phyloP scores from a whole-genome alignment of 2,797 vertebrate genomes.

The Columba guinea region DNA sequence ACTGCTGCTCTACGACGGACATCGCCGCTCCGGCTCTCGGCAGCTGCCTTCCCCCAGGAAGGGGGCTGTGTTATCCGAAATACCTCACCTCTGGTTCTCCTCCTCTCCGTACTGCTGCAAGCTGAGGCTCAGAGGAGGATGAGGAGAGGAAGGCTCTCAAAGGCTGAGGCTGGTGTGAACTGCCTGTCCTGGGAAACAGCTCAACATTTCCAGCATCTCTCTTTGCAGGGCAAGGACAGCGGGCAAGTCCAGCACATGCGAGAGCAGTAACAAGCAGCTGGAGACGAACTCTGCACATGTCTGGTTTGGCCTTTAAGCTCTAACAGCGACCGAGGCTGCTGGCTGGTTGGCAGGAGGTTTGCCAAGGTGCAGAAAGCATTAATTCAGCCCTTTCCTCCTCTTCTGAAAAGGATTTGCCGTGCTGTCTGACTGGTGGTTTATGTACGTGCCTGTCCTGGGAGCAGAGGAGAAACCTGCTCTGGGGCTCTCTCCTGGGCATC shows the following conservation, averaged over 20 bases:
- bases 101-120: not conserved
- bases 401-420: not conserved
- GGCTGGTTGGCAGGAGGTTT: not conserved
- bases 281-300: not conserved
- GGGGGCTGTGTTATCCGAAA: not conserved
- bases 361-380: conserved; percentile 8
- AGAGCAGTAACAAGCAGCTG: conserved; percentile 5
- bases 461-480: not conserved
- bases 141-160: not conserved
- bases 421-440: not conserved
- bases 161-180: not conserved
- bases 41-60: too few species aligned
- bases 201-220: not conserved
- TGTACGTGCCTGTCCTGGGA: not conserved
- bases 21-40: fast-evolving
- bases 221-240: not conserved
- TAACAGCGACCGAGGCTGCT: not conserved
- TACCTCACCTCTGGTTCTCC: not conserved
- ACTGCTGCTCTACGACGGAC: not conserved
- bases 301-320: not conserved
- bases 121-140: not conserved
- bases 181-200: not conserved
- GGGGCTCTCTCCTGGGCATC: not conserved
- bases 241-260: not conserved
- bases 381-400: not conserved